These are phyloP conservation scores for Xerus inauris DNA, from an alignment of 2,113 vertebrate genomes.

Conservation along the genomic window DNA sequence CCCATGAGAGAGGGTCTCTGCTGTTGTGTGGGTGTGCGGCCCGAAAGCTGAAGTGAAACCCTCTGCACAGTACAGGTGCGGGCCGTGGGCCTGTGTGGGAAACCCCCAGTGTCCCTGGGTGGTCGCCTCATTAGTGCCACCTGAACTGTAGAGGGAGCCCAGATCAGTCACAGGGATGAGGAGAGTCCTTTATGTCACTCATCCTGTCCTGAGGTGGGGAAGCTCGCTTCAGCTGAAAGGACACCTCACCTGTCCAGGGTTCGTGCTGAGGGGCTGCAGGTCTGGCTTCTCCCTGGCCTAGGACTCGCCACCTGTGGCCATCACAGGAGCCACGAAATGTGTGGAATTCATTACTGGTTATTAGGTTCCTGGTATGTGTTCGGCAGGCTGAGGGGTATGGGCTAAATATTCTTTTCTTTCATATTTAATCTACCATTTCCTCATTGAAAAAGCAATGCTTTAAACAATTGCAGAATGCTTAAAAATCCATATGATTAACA, in stretches of 20 bases:
- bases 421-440: not conserved
- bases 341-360: not conserved
- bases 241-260: not conserved
- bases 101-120: not conserved
- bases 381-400: not conserved
- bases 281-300: not conserved
- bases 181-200: not conserved
- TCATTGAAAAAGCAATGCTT: not conserved
- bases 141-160: not conserved
- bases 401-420: not conserved
- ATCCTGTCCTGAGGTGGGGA: not conserved
- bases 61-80: not conserved
- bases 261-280: not conserved
- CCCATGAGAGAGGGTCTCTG: not conserved
- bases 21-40: not conserved
- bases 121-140: not conserved
- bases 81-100: not conserved
- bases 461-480: not conserved
- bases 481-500: not conserved
- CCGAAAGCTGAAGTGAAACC: constrained; percentile 32
- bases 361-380: not conserved
- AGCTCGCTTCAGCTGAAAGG: not conserved
- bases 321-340: not conserved
- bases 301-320: not conserved
- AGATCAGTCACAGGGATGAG: not conserved